Percentiles rank a stretch among this genome's conserved stretches.
Evolutionary conservation across 2,888 invertebrate species (phyloP).

Genomic region (Aphidius colemani): DNA sequence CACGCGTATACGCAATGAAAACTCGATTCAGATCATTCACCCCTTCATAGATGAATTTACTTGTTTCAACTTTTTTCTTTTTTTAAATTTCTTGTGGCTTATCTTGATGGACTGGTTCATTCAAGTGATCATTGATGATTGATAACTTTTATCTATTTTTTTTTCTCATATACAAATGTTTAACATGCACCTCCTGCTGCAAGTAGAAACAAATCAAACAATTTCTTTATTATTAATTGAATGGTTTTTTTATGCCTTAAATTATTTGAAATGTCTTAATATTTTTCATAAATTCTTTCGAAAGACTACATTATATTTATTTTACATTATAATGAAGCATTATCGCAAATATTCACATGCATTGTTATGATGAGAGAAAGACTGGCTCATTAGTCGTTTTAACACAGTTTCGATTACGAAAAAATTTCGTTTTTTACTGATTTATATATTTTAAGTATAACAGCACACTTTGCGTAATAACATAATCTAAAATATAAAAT

Average conservation of each 20-base stretch:
- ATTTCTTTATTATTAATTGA: too few relatives aligned
- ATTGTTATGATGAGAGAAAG: background rate
- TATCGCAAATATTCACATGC: too few relatives aligned
- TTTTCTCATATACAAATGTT: too few relatives aligned
- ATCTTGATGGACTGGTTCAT: too few relatives aligned
- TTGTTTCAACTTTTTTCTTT: background rate
- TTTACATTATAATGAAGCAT: background rate
- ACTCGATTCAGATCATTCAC: background rate
- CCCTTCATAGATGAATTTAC: slow-evolving; percentile 1
- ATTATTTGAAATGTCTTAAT: background rate
- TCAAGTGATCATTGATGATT: too few relatives aligned
- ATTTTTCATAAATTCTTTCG: background rate
- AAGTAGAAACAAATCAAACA: too few relatives aligned
- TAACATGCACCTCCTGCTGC: too few relatives aligned
- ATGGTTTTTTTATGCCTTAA: background rate
- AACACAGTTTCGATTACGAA: slow-evolving; percentile 3
- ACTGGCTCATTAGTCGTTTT: slow-evolving; percentile 15
- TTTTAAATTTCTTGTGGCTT: background rate
- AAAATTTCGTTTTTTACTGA: slow-evolving; percentile 4
- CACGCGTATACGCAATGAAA: background rate
- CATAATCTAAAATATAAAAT: background rate
- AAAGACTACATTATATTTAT: background rate
- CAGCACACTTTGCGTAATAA: background rate
- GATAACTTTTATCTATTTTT: too few relatives aligned
- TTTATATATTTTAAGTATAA: background rate